Evolutionary conservation across 1,140 invertebrate species (phyloP).

Genomic region (Matsumurasca onukii): DNA sequence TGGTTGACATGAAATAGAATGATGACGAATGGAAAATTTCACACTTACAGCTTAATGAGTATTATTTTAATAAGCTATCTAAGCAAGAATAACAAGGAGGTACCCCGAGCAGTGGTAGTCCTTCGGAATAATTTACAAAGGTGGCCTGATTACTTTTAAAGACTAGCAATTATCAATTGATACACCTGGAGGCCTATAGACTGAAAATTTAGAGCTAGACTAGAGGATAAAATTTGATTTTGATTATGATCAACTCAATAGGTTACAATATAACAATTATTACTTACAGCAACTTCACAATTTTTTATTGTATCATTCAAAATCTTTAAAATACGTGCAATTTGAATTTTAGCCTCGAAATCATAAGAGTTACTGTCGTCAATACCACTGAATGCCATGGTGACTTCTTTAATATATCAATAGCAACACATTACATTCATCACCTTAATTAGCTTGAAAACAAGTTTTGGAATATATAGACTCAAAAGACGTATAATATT

Average conservation of each 20-base stretch:
- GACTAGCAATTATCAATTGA: too few relatives aligned
- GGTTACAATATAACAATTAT: not conserved
- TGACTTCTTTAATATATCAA: not conserved
- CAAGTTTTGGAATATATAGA: too few relatives aligned
- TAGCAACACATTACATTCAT: not conserved
- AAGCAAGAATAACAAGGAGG: not conserved
- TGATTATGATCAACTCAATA: not conserved
- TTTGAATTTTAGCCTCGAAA: slow-evolving; percentile 13
- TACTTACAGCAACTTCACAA: slow-evolving; percentile 12
- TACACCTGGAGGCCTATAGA: too few relatives aligned
- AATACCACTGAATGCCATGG: slow-evolving; percentile 5
- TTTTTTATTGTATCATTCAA: slow-evolving; percentile 12
- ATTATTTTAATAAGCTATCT: not conserved
- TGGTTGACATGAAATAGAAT: not conserved
- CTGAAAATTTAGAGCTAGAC: too few relatives aligned
- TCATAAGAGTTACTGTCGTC: slow-evolving; percentile 12
- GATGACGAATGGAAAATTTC: not conserved
- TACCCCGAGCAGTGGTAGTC: too few relatives aligned
- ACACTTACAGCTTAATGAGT: not conserved
- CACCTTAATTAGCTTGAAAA: too few relatives aligned
- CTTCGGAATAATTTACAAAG: too few relatives aligned
- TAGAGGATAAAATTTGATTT: too few relatives aligned
- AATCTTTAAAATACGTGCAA: slow-evolving; percentile 9
- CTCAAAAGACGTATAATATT: too few relatives aligned
- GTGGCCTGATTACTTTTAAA: too few relatives aligned